Conservation (phyloP, 2,113 vertebrate species). For the Melozone crissalis region DNA sequence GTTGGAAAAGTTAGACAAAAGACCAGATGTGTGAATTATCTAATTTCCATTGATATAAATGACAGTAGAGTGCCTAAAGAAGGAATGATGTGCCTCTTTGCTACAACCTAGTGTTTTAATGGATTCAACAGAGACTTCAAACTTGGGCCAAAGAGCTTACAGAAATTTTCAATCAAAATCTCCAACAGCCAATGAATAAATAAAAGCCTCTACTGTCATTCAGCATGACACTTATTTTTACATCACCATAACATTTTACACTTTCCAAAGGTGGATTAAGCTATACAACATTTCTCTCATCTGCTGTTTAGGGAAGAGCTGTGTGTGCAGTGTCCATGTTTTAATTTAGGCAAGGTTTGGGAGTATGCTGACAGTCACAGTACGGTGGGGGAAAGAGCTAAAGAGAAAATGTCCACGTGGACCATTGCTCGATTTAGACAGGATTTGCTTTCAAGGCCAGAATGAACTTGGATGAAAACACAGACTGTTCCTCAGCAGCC, state of each 20-base stretch:
- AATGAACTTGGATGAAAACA: neutral
- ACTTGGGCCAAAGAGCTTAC: neutral
- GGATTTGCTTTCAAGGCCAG: neutral
- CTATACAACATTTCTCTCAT: neutral
- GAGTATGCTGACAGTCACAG: neutral
- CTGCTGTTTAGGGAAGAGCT: neutral
- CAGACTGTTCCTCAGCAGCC: neutral
- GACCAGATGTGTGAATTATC: constrained; percentile 39
- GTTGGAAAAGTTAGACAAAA: neutral
- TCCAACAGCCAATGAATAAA: neutral
- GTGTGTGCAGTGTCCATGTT: neutral
- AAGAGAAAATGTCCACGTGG: neutral
- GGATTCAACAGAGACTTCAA: constrained; percentile 22
- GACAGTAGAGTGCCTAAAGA: neutral
- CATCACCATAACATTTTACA: neutral
- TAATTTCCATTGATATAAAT: constrained; percentile 33
- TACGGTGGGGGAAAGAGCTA: neutral
- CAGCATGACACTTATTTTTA: neutral
- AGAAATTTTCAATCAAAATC: constrained; percentile 7
- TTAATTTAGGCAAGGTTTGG: neutral
- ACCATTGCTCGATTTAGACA: neutral
- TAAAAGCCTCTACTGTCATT: neutral
- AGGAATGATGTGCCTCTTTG: neutral
- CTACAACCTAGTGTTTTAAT: neutral
- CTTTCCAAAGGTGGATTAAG: neutral